Evolutionary conservation across 30 jellyfish, hydroid and myxozoan genomes (phyloP), one percentile per base, ranked within the genome.

Genomic region (Hydractinia echinata): DNA sequence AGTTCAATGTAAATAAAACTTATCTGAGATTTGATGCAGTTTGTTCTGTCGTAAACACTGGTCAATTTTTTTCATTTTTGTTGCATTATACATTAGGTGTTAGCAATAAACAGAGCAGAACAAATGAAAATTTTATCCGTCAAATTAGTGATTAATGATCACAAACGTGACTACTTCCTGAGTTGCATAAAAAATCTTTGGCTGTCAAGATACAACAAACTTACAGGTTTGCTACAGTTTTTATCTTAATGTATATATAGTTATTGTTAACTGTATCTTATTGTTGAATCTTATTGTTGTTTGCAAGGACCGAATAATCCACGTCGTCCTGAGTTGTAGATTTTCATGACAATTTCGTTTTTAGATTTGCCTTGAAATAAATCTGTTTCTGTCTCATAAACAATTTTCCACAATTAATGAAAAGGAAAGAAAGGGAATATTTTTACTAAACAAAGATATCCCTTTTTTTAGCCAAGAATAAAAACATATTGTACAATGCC

Each of bases 101-200:
- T 92, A 77, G 98, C 96, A 4, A 86, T 92, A 53, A 92, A 92
- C 85, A 95, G 98, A 3, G 98, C 91, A 3, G 98, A 92, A 81
- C 92, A 87, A 56, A 86, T 55, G 70, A 86, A 86, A 58, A 80
- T 92, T 7, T 52, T 92, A 72, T 64, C 93, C 0, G 95, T 85
- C 4, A 86, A 83, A 66, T n/a, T 92, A 58, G 58, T 13, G 55
- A 64, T 92, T 71, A 70, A 83, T 53, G 86, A 87, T 4, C 51
- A 49, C 13, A 70, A 85, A 10, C 79, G 74, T 6, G 77, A 78
- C 1, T 30, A 61, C 4, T 73, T 92, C 3, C 4, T 86, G 56
- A 4, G 66, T 19, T 74, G 90, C 94, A 21, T 84, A 9, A 83
- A 76, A 8, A 39, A 74, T 7, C 67, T 56, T 16, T 86, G 95